phyloP scores from a whole-genome alignment of 2,113 vertebrate species.

The Paramisgurnus dabryanus region DNA sequence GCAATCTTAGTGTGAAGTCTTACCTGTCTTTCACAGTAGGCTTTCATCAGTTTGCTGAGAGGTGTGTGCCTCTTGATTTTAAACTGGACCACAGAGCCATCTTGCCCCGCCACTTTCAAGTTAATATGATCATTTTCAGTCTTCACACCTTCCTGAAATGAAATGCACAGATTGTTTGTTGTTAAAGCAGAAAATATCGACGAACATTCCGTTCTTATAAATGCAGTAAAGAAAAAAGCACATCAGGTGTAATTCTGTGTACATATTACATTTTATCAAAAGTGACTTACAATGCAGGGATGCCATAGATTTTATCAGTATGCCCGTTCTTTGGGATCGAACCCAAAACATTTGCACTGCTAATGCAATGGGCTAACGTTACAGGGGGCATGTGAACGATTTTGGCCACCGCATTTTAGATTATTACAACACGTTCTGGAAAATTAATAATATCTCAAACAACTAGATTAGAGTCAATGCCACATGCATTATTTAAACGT shows the following conservation, averaged over 20 bases:
- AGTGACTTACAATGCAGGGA: no score
- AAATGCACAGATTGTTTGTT: neutral
- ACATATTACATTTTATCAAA: no score
- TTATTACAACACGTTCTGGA: neutral
- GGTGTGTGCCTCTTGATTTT: conserved; percentile 93
- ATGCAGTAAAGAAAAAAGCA: no score
- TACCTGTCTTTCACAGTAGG: conserved; percentile 93
- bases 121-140: conserved; percentile 93
- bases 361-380: no score
- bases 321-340: no score
- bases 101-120: conserved; percentile 90
- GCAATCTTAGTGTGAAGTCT: neutral
- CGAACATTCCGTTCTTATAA: no score
- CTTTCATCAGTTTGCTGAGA: conserved; percentile 94
- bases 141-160: conserved; percentile 84
- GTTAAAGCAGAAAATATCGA: neutral
- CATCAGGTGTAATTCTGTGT: no score
- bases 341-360: neutral
- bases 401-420: no score
- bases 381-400: no score
- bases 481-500: neutral
- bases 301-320: no score
- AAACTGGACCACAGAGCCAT: conserved; percentile 92
- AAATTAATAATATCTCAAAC: neutral
- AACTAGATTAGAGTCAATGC: neutral